Conservation (phyloP, 2,888 invertebrate genomes). For the Mimumesa dahlbomi region DNA sequence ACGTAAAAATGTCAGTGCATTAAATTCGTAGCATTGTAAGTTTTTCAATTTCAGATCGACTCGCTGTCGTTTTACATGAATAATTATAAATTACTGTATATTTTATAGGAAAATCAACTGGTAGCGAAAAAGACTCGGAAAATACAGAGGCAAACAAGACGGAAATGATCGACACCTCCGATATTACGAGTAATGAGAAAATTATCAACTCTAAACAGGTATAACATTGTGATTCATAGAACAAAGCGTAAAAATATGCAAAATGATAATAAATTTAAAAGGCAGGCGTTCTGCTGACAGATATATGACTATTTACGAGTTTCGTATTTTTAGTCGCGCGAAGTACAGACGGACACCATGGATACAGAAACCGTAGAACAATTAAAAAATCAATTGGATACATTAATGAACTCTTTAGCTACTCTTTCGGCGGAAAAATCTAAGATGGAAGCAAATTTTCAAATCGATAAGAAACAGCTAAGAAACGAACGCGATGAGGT, state of each 20-base stretch:
- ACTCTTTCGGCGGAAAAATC: slow-evolving; percentile 92
- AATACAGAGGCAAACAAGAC: neutral
- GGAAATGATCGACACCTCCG: neutral
- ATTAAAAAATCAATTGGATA: slow-evolving; percentile 81
- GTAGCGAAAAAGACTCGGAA: slow-evolving; percentile 2
- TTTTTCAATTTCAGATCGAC: too few relatives aligned
- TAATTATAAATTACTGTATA: too few relatives aligned
- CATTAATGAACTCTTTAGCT: slow-evolving; percentile 87
- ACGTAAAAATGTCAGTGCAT: too few relatives aligned
- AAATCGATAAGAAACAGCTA: slow-evolving; percentile 86
- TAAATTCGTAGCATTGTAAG: too few relatives aligned
- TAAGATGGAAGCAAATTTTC: slow-evolving; percentile 91
- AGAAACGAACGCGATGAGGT: slow-evolving; percentile 82
- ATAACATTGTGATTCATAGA: neutral
- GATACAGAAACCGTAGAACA: slow-evolving; percentile 74
- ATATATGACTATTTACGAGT: too few relatives aligned
- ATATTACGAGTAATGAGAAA: neutral
- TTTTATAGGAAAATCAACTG: neutral
- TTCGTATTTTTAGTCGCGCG: slow-evolving; percentile 52
- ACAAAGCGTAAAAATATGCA: slow-evolving; percentile 1
- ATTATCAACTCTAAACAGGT: slow-evolving; percentile 1
- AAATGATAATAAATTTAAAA: too few relatives aligned
- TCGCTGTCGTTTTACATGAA: too few relatives aligned
- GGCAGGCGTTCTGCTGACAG: too few relatives aligned
- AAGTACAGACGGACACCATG: slow-evolving; percentile 49